A percentile compares a stretch with the other conserved stretches of the same genome.
These are phyloP conservation scores for Arctopsyche grandis DNA, from an alignment of 1,140 invertebrate species.

Conservation along the genomic window DNA sequence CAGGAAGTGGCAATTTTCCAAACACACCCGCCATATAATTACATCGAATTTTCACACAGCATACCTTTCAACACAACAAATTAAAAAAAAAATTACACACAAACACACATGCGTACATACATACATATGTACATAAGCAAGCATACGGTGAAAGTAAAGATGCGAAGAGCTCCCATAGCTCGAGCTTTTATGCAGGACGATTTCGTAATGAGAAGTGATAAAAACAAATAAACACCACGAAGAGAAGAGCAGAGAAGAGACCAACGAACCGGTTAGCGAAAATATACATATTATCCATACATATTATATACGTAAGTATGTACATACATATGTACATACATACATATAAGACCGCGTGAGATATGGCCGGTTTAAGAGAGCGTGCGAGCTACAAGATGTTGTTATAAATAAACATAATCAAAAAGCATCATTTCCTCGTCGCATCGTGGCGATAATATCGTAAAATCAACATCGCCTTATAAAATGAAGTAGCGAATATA, in stretches of 20 bases:
- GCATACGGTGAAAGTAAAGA: not conserved
- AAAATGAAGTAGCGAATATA: not conserved
- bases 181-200: constrained; percentile 6
- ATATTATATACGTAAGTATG: not conserved
- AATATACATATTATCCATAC: not conserved
- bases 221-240: constrained; percentile 12
- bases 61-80: too few relatives aligned
- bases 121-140: not conserved
- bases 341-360: not conserved
- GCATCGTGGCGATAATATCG: not conserved
- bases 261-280: constrained; percentile 7
- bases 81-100: too few relatives aligned
- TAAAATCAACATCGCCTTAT: not conserved
- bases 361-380: constrained; percentile 13
- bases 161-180: not conserved
- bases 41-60: too few relatives aligned
- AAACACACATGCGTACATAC: too few relatives aligned
- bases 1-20: too few relatives aligned
- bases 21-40: too few relatives aligned
- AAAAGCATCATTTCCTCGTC: constrained; percentile 6
- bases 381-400: constrained; percentile 15
- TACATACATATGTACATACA: not conserved
- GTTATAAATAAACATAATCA: constrained; percentile 13
- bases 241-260: not conserved
- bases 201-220: constrained; percentile 4